Conservation (phyloP, 1,140 invertebrate species). For the Hesperophylax magnus region DNA sequence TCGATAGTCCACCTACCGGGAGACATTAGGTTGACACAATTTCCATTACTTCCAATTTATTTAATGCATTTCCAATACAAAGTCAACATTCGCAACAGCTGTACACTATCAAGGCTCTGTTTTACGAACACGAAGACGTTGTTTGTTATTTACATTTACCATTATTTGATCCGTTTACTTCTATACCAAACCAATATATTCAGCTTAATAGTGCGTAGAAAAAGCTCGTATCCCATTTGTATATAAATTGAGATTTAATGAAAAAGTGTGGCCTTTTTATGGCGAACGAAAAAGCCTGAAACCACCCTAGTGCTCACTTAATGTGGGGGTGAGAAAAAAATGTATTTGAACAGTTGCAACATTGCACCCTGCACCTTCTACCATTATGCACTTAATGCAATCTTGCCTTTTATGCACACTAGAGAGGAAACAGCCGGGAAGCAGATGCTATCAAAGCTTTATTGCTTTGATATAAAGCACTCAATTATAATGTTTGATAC, state of each 20-base stretch:
- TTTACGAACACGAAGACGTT: background rate
- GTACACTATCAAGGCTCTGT: background rate
- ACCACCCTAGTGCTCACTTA: slow-evolving; percentile 2
- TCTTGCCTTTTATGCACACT: slow-evolving; percentile 5
- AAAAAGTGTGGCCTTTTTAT: slow-evolving; percentile 33
- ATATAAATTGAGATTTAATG: slow-evolving; percentile 41
- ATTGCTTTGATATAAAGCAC: slow-evolving; percentile 40
- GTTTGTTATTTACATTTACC: background rate
- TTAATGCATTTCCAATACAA: background rate
- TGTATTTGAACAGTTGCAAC: slow-evolving; percentile 47
- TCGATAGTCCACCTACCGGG: too few relatives aligned
- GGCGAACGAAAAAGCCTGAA: slow-evolving; percentile 22
- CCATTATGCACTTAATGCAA: slow-evolving; percentile 46
- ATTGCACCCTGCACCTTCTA: slow-evolving; percentile 38
- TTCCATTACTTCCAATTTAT: too few relatives aligned
- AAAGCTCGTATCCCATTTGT: slow-evolving; percentile 10
- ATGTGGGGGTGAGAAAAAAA: slow-evolving; percentile 36
- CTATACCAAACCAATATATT: background rate
- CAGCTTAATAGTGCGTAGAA: slow-evolving; percentile 18
- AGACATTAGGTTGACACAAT: too few relatives aligned
- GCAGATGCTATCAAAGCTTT: slow-evolving; percentile 37
- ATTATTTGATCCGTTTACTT: background rate
- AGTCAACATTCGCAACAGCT: slow-evolving; percentile 1
- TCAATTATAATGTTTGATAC: slow-evolving; percentile 40
- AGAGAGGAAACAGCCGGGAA: slow-evolving; percentile 9